phyloP scores from a whole-genome alignment of 2,888 invertebrate species.

The Eupithecia dodoneata region DNA sequence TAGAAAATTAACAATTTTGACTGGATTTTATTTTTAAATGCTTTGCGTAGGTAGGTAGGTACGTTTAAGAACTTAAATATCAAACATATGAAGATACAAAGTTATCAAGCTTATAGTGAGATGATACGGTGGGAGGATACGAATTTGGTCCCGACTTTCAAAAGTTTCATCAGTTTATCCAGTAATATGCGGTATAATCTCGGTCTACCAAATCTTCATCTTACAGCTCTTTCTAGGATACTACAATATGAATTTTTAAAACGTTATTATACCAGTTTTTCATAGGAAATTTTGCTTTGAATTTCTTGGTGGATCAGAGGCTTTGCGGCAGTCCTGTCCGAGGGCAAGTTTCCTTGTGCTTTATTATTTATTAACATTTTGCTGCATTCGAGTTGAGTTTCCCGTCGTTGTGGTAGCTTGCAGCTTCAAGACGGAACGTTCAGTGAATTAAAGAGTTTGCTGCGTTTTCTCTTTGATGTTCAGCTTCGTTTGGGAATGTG shows the following conservation, averaged over 20 bases:
- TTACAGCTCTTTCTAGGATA: neutral
- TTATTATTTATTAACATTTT: slow-evolving; percentile 36
- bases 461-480: slow-evolving; percentile 26
- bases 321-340: slow-evolving; percentile 39
- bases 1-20: neutral
- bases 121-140: neutral
- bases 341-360: slow-evolving; percentile 35
- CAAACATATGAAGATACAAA: neutral
- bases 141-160: neutral
- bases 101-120: neutral
- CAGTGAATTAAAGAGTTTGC: slow-evolving; percentile 33
- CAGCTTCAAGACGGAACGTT: slow-evolving; percentile 31
- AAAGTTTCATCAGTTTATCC: neutral
- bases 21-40: neutral
- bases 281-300: slow-evolving; percentile 28
- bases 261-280: slow-evolving; percentile 23
- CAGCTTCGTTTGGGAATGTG: slow-evolving; percentile 12
- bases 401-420: slow-evolving; percentile 24
- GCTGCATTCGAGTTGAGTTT: slow-evolving; percentile 36
- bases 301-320: slow-evolving; percentile 38
- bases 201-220: neutral
- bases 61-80: neutral
- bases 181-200: neutral
- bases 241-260: slow-evolving; percentile 16
- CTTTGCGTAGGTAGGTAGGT: neutral